These are phyloP conservation scores for Papilio elwesi DNA, from an alignment of 2,888 invertebrate species.

Conservation along the genomic window DNA sequence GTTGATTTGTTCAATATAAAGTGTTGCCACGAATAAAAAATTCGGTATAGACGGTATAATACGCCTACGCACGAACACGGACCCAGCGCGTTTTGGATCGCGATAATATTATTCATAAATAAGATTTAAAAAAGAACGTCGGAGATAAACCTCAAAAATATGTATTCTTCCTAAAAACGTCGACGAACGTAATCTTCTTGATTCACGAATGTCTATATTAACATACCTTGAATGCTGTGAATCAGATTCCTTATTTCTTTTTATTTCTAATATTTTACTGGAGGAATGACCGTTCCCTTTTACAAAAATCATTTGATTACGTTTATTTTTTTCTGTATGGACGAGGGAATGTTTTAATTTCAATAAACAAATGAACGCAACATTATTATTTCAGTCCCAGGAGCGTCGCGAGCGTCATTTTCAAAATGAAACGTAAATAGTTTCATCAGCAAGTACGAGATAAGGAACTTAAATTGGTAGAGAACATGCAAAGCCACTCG, in stretches of 20 bases:
- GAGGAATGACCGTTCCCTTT: not conserved
- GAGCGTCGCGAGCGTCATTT: conserved; percentile 8
- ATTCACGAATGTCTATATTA: conserved; percentile 7
- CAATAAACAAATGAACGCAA: conserved; percentile 7
- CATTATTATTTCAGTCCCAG: conserved; percentile 4
- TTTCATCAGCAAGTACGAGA: conserved; percentile 22
- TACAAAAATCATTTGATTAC: not conserved
- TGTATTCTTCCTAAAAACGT: conserved; percentile 20
- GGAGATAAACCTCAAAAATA: conserved; percentile 23
- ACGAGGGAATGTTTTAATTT: conserved; percentile 1
- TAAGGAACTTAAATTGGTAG: conserved; percentile 22
- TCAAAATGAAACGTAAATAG: conserved; percentile 25
- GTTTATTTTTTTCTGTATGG: not conserved
- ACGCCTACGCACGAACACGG: not conserved
- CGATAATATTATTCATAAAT: conserved; percentile 16
- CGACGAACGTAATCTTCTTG: conserved; percentile 15
- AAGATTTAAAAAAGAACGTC: conserved; percentile 21
- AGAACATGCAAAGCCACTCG: conserved; percentile 21
- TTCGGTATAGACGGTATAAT: not conserved
- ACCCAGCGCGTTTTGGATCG: not conserved
- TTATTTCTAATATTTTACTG: conserved; percentile 5
- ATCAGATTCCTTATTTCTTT: not conserved
- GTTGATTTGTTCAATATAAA: too few relatives aligned
- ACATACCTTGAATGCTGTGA: not conserved
- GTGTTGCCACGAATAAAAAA: not conserved